Conservation (phyloP, 92 coral and sea anemone genomes). For the Micromussa lordhowensis region DNA sequence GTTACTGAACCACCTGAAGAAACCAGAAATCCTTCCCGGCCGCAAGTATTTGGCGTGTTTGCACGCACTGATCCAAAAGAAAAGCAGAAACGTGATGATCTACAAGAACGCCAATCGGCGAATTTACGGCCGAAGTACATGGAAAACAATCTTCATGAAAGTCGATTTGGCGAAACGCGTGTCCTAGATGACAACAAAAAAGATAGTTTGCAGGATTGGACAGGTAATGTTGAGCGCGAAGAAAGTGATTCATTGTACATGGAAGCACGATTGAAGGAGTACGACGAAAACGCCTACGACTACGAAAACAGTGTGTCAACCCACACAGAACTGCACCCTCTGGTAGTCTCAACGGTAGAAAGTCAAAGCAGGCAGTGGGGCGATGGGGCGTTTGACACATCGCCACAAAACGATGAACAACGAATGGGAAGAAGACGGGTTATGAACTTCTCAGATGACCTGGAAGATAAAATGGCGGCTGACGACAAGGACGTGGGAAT, state of each 20-base stretch:
- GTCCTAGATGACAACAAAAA: constrained; percentile 12
- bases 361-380: constrained; percentile 34
- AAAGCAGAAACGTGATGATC: not conserved
- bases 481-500: not conserved
- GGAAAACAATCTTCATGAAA: not conserved
- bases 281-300: constrained; percentile 3
- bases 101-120: not conserved
- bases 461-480: not conserved
- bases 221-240: not conserved
- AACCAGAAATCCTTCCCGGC: constrained; percentile 2
- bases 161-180: not conserved
- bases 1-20: constrained; percentile 8
- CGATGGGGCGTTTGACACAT: constrained; percentile 17
- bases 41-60: constrained; percentile 49
- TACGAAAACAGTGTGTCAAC: constrained; percentile 29
- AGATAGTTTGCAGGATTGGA: not conserved
- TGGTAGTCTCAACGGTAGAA: constrained; percentile 25
- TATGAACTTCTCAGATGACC: constrained; percentile 36
- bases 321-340: constrained; percentile 18
- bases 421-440: constrained; percentile 30
- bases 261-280: not conserved
- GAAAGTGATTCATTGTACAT: not conserved
- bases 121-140: not conserved
- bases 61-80: constrained; percentile 30
- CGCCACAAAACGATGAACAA: constrained; percentile 27